Base-by-base conservation (phyloP, 2,113 vertebrate species). In the Nyctibius bracteatus region DNA sequence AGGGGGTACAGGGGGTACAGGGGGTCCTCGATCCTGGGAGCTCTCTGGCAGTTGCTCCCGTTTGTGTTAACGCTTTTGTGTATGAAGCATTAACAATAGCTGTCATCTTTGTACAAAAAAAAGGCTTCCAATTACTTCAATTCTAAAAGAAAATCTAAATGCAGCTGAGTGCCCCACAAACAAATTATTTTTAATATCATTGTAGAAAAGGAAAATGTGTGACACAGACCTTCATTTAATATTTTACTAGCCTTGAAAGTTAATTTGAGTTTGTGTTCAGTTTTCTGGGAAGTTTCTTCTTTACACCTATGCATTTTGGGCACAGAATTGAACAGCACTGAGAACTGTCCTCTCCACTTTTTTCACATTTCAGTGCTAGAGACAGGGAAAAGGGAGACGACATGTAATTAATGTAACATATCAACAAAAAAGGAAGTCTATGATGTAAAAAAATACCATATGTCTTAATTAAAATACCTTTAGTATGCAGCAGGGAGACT, bases 41-140 rank as follows among this genome's bases (percentile, higher is more conserved):
- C n/a, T n/a, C n/a, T n/a, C n/a, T n/a, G n/a, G n/a, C n/a, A n/a
- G n/a, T n/a, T n/a, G n/a, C n/a, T n/a, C n/a, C n/a, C n/a, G n/a
- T n/a, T n/a, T n/a, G n/a, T n/a, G n/a, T n/a, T n/a, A n/a, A n/a
- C n/a, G n/a, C n/a, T n/a, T 74, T 95, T 87, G 71, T 70, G 27
- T 67, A 81, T 41, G 39, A 79, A 81, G 33, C 39, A 93, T 95
- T 96, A 92, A 95, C 67, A 96, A 91, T 92, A 97, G 66, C 81
- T 91, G 90, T 95, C 90, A 81, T 81, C 68, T 90, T 74, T 43
- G 24, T 43, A 46, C 24, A 58, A 81, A 80, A 95, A n/a, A 81
- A 91, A 70, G 33, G 3, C 14, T 90, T 94, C 82, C 57, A 93
- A 88, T 96, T 96, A 93, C 35, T 96, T 85, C 90, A 65, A 31